Conservation (phyloP, 2,113 vertebrate genomes). For the Phalacrocorax carbo region DNA sequence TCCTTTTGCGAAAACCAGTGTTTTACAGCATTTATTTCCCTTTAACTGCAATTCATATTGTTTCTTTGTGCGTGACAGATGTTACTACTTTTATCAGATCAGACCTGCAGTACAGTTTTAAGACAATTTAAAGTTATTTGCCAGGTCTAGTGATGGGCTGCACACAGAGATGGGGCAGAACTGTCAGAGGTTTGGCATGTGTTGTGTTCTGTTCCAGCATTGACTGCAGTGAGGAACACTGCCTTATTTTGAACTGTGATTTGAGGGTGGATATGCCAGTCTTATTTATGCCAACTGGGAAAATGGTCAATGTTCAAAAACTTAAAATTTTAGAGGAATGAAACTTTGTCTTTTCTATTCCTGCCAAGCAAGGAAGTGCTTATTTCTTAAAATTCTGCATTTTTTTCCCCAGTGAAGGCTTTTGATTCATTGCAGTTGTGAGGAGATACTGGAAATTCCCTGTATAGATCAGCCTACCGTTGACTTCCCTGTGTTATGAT, state of each 20-base stretch:
- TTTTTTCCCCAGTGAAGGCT: accelerated
- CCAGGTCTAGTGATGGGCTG: not conserved
- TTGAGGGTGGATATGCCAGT: not conserved
- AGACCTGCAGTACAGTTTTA: not conserved
- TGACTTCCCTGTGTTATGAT: not conserved
- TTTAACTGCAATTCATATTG: not conserved
- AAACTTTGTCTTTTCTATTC: not conserved
- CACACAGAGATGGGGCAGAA: not conserved
- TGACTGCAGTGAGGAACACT: not conserved
- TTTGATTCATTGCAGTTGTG: not conserved
- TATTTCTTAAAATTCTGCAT: not conserved
- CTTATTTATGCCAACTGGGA: not conserved
- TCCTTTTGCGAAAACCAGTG: not conserved
- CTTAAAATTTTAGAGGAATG: not conserved
- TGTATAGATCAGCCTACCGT: not conserved
- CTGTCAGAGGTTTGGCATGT: not conserved
- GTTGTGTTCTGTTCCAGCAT: not conserved
- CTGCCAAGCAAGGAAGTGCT: not conserved
- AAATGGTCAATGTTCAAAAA: not conserved
- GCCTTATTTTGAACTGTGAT: not conserved
- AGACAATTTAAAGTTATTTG: not conserved
- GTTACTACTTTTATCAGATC: not conserved
- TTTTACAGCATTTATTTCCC: not conserved
- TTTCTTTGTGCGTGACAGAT: not conserved
- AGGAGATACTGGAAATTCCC: not conserved